Conservation (phyloP, 2,797 vertebrate species). For the Oophaga sylvatica region DNA sequence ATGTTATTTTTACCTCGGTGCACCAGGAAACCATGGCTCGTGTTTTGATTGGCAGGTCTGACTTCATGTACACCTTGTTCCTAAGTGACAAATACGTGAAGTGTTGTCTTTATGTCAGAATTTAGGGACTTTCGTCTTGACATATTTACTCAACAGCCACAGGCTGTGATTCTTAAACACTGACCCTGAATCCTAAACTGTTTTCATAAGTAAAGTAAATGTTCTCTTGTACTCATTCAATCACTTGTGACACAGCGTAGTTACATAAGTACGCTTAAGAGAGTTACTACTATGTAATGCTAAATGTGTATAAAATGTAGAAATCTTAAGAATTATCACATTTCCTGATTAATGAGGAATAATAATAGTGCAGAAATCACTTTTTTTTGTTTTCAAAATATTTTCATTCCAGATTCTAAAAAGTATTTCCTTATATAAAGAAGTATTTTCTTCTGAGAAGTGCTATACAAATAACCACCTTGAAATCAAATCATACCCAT, state of each 20-base stretch:
- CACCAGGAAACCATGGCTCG: slow-evolving; percentile 13
- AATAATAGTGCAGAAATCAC: background rate
- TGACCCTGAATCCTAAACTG: slow-evolving; percentile 44
- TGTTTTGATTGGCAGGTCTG: slow-evolving; percentile 47
- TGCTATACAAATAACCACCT: background rate
- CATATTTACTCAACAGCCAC: slow-evolving; percentile 45
- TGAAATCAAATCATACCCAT: background rate
- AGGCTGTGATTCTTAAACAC: slow-evolving; percentile 44
- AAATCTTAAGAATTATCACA: background rate
- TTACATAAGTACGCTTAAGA: slow-evolving; percentile 13
- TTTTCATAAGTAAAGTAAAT: slow-evolving; percentile 51
- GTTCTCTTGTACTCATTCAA: slow-evolving; percentile 38
- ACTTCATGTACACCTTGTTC: slow-evolving; percentile 44
- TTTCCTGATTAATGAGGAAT: slow-evolving; percentile 17
- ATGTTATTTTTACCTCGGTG: slow-evolving; percentile 37
- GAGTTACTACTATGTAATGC: slow-evolving; percentile 3
- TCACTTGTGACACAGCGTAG: slow-evolving; percentile 21
- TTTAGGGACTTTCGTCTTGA: slow-evolving; percentile 40
- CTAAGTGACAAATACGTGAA: slow-evolving; percentile 51
- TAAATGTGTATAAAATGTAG: background rate
- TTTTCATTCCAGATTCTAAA: background rate
- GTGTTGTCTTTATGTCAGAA: slow-evolving; percentile 51
- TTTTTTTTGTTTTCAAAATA: background rate
- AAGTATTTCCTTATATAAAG: background rate
- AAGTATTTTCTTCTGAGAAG: background rate